These are phyloP conservation scores for Conistra vaccinii DNA, from an alignment of 2,888 invertebrate genomes.

Conservation along the genomic window DNA sequence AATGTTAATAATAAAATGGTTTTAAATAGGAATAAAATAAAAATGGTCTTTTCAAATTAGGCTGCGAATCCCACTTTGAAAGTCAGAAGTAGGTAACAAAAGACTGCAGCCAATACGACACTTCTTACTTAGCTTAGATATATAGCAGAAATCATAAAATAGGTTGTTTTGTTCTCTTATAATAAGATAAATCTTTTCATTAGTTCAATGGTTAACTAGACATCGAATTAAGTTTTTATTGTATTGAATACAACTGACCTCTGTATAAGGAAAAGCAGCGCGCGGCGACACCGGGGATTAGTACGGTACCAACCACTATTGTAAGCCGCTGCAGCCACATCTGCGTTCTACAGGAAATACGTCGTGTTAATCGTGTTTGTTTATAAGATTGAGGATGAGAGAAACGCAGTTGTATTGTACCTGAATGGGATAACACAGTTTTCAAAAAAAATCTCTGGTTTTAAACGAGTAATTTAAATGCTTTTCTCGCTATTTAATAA, in stretches of 20 bases:
- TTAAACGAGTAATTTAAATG: neutral
- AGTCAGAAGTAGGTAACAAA: neutral
- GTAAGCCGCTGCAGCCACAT: conserved; percentile 82
- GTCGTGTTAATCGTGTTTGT: conserved; percentile 14
- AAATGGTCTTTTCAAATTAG: neutral
- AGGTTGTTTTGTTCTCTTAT: neutral
- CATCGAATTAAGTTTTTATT: conserved; percentile 2
- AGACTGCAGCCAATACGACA: neutral
- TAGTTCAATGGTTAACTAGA: conserved; percentile 13
- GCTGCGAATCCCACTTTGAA: neutral
- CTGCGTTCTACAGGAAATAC: conserved; percentile 78
- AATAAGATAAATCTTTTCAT: neutral
- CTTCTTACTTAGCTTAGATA: too few relatives aligned
- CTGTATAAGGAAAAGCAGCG: conserved; percentile 82
- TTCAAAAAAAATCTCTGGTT: neutral
- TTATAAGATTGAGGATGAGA: neutral
- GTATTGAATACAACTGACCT: conserved; percentile 72
- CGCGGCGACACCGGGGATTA: conserved; percentile 81
- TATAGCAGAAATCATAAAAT: neutral
- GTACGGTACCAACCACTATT: conserved; percentile 85
- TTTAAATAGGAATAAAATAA: neutral
- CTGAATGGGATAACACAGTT: neutral
- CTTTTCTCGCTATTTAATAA: neutral
- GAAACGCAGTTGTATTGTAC: neutral
- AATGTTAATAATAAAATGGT: too few relatives aligned